Percentiles rank a stretch among this genome's conserved stretches.
These are phyloP conservation scores for Cyrtorhinus lividipennis DNA, from an alignment of 1,140 invertebrate species.

Conservation along the genomic window DNA sequence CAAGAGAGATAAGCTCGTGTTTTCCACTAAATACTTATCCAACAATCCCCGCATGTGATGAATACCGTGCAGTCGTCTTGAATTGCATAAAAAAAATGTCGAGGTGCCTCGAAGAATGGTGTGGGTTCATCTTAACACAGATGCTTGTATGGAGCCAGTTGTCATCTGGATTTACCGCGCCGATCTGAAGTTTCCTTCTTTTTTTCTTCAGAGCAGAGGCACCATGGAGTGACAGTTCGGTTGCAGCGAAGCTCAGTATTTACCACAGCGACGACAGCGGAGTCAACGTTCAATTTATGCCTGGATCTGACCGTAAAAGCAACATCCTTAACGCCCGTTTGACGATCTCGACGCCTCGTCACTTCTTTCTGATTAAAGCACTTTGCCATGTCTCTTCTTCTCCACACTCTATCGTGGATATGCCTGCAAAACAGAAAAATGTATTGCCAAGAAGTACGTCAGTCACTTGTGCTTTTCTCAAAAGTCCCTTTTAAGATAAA, in stretches of 20 bases:
- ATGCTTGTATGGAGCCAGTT: background rate
- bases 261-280: conserved; percentile 49
- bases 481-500: too few relatives aligned
- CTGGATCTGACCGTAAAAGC: conserved; percentile 51
- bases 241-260: conserved; percentile 76
- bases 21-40: too few relatives aligned
- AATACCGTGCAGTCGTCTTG: too few relatives aligned
- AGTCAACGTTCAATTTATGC: conserved; percentile 53
- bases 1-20: too few relatives aligned
- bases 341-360: conserved; percentile 65
- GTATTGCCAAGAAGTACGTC: background rate
- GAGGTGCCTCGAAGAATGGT: too few relatives aligned
- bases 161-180: background rate
- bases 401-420: conserved; percentile 59
- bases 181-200: conserved; percentile 9
- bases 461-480: too few relatives aligned
- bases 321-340: conserved; percentile 71
- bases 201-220: conserved; percentile 48
- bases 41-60: too few relatives aligned
- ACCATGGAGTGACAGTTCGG: conserved; percentile 75
- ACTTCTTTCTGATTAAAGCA: conserved; percentile 78
- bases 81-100: too few relatives aligned
- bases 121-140: too few relatives aligned
- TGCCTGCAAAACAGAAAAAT: conserved; percentile 43
- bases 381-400: conserved; percentile 67